A percentile compares a stretch with the other conserved stretches of the same genome.
Evolutionary conservation across 2,113 vertebrate genomes (phyloP).

Genomic region (Laterallus jamaicensis): DNA sequence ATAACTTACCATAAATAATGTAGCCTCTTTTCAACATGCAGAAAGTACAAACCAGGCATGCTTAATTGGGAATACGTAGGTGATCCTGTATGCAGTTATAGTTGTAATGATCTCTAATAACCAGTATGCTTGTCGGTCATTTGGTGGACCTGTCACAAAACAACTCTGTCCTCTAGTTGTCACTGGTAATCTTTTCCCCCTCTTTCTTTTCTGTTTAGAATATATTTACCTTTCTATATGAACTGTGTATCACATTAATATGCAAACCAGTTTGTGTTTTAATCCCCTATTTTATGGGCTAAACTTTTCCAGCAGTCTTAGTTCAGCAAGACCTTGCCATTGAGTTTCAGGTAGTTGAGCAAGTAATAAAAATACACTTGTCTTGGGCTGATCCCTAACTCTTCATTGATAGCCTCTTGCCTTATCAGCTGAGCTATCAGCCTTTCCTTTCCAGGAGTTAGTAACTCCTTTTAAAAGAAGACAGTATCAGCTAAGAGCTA

Average conservation of each 20-base stretch:
- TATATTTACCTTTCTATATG: not conserved
- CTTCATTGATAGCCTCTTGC: not conserved
- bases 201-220: not conserved
- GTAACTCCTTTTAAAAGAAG: not conserved
- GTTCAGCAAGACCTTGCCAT: not conserved
- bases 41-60: not conserved
- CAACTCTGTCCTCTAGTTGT: not conserved
- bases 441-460: not conserved
- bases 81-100: not conserved
- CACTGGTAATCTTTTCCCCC: not conserved
- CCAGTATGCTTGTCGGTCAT: not conserved
- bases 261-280: not conserved
- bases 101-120: not conserved
- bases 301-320: not conserved
- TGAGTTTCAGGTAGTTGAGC: not conserved
- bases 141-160: not conserved
- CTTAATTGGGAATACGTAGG: not conserved
- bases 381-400: not conserved
- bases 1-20: fast-evolving
- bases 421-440: not conserved
- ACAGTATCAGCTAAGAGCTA: not conserved
- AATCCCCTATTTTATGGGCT: not conserved
- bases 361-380: not conserved
- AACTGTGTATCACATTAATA: not conserved
- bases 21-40: not conserved